Base-by-base conservation (phyloP, 2,113 vertebrate species). In the Pomatorhinus ruficollis region DNA sequence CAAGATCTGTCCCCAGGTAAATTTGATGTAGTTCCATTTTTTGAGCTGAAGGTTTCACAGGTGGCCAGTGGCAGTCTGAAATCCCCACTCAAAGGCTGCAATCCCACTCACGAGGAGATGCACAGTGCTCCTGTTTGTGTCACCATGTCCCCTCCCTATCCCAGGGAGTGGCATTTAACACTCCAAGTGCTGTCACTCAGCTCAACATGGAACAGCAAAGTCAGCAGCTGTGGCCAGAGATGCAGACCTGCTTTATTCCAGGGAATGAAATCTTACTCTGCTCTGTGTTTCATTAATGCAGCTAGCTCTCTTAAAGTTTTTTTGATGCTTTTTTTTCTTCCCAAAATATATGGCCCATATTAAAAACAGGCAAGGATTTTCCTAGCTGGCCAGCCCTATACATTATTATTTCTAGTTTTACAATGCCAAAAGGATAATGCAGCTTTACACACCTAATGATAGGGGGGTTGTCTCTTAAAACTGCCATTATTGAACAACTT, bases 101-200 rank as follows among this genome's bases (percentile, higher is more conserved):
- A 30, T 16, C 25, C 45, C 33, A 1, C 22, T 44, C 11, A 8
- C 0, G 0, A 3, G 57, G 74, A 35, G 33, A 22, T 44, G 20
- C 22, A 6, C 23, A 83, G 19, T 9, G 71, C 49, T 30, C 60
- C 49, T 27, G 5, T 24, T 19, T 25, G 25, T 88, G 70, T 61
- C 72, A 20, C 68, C 0, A 0, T 8, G 33, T 56, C 35, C 57
- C n/a, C 27, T 23, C 42, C 20, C 57, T 7, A 0, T 44, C 50
- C 59, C 79, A 27, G 35, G 83, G 63, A 68, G 45, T 23, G 30
- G 70, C 25, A 64, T 31, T 39, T 5, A 37, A 60, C 37, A 13
- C 24, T 15, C 65, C 71, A 24, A n/a, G 30, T 45, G 65, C n/a
- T 87, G 45, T 13, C 31, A 12, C 35, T 87, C 59, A 21, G 8